Percentiles rank a stretch among this genome's conserved stretches.
Evolutionary conservation across 2,797 vertebrate species (phyloP).

Genomic region (Buceros bicornis): DNA sequence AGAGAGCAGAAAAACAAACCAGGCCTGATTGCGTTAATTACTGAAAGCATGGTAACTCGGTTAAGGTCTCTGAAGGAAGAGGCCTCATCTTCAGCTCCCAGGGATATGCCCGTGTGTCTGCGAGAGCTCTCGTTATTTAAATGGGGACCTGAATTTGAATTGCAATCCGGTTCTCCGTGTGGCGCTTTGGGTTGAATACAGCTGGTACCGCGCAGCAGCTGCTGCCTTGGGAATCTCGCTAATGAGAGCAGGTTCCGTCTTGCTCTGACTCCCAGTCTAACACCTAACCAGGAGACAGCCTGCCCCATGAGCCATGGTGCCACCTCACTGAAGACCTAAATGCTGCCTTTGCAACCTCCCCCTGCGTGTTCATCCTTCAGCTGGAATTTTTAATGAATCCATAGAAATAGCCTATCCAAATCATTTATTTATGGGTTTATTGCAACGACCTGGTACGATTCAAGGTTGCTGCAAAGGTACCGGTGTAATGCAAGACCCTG

Average conservation of each 20-base stretch:
- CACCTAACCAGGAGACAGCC: neutral
- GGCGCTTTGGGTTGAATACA: neutral
- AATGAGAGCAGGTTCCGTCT: neutral
- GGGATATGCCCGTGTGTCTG: neutral
- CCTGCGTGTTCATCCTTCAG: neutral
- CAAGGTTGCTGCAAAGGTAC: neutral
- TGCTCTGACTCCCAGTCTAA: neutral
- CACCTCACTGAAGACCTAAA: neutral
- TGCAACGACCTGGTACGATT: neutral
- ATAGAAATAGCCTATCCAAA: neutral
- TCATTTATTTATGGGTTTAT: neutral
- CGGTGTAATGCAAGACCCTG: neutral
- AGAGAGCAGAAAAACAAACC: neutral
- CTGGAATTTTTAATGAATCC: neutral
- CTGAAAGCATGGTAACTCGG: neutral
- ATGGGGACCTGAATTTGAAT: neutral
- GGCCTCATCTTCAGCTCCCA: neutral
- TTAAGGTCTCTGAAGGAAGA: neutral
- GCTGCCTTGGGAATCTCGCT: neutral
- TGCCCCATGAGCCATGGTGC: neutral
- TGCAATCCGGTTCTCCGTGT: accelerated
- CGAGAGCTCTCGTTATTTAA: neutral
- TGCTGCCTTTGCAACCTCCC: neutral
- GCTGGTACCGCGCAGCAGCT: accelerated
- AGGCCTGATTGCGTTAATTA: neutral